phyloP scores from a whole-genome alignment of 2,888 invertebrate species.

The Phortica magna region DNA sequence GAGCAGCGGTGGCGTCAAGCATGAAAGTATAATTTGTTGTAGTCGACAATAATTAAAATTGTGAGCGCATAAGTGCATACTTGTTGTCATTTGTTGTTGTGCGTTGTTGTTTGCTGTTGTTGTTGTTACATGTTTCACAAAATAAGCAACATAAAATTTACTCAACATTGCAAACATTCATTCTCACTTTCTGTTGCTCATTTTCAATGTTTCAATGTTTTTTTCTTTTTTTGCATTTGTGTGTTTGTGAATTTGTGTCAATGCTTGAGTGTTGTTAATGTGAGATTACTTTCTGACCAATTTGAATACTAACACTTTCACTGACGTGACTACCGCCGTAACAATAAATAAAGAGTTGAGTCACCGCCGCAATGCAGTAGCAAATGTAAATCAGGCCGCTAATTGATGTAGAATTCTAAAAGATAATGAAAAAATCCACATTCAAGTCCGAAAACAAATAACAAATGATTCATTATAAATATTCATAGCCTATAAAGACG shows the following conservation, averaged over 20 bases:
- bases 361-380: slow-evolving; percentile 71
- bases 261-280: slow-evolving; percentile 51
- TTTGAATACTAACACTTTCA: slow-evolving; percentile 70
- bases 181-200: neutral
- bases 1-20: slow-evolving; percentile 7
- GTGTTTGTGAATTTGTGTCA: slow-evolving; percentile 42
- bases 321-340: slow-evolving; percentile 73
- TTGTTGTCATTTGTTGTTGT: neutral
- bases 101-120: no score
- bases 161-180: neutral
- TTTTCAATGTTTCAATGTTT: slow-evolving; percentile 41
- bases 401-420: slow-evolving; percentile 71
- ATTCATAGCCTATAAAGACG: neutral
- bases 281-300: slow-evolving; percentile 52
- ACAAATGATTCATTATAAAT: neutral
- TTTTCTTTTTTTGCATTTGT: slow-evolving; percentile 41
- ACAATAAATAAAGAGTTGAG: slow-evolving; percentile 74
- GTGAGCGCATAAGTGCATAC: neutral
- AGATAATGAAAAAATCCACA: slow-evolving; percentile 24
- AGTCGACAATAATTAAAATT: neutral
- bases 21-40: neutral
- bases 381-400: slow-evolving; percentile 70
- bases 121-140: slow-evolving; percentile 50
- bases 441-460: neutral
- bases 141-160: slow-evolving; percentile 40